Conservation (phyloP, 2,888 invertebrate genomes). For the Tetropium fuscum region DNA sequence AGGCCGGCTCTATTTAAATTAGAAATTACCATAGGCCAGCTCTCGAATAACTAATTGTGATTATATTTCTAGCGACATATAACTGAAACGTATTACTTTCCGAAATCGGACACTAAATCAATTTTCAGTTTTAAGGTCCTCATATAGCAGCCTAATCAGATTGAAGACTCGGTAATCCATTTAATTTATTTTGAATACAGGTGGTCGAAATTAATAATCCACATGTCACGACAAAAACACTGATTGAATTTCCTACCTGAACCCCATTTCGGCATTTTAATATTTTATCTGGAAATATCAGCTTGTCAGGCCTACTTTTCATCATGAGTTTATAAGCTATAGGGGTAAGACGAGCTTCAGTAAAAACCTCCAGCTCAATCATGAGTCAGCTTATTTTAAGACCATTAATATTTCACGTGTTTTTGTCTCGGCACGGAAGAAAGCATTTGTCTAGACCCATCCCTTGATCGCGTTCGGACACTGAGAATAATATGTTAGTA, state of each 20-base stretch:
- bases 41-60: no score
- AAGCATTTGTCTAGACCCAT: constrained; percentile 7
- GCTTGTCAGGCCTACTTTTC: constrained; percentile 16
- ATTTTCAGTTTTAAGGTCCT: constrained; percentile 13
- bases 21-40: no score
- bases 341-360: constrained; percentile 8
- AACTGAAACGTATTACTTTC: no score
- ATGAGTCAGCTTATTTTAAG: constrained; percentile 20
- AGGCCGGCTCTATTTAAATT: no score
- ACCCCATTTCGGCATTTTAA: constrained; percentile 14
- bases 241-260: constrained; percentile 46
- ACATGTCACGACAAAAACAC: constrained; percentile 42
- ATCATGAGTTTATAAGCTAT: constrained; percentile 1
- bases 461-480: background rate
- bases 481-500: no score
- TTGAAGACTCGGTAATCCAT: constrained; percentile 22
- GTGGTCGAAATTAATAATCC: constrained; percentile 44
- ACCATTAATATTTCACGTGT: constrained; percentile 21
- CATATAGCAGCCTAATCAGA: constrained; percentile 13
- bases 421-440: constrained; percentile 18
- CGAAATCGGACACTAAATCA: constrained; percentile 15
- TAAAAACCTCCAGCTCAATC: constrained; percentile 24
- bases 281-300: constrained; percentile 22
- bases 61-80: no score
- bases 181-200: constrained; percentile 33